Base-by-base conservation (phyloP, 2,113 vertebrate species). In the Dasyurus viverrinus region DNA sequence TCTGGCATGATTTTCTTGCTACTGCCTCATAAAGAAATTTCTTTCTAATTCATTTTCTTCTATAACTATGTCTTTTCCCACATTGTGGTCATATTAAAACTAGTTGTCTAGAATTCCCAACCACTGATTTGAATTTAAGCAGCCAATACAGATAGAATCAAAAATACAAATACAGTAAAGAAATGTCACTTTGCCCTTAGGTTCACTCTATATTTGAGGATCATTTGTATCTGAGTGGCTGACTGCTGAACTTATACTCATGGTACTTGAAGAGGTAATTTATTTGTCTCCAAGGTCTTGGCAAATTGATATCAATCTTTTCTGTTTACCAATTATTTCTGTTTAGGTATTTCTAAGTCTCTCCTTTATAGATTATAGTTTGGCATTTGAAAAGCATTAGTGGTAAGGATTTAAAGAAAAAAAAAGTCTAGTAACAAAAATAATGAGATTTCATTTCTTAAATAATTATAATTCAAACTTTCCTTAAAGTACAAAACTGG, bases 361-460 rank as follows among this genome's bases (percentile, higher is more conserved):
- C 25, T 26, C 23, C 26, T 95, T 47, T 46, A 22, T 1, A n/a
- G 55, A 89, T 76, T 36, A 9, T 48, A 2, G 3, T 24, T 90
- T 93, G 30, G 1, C 2, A 95, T 97, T 97, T 47, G 52, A 54
- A 94, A 95, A 46, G 90, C 8, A 48, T 9, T 93, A 50, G 27
- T 54, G 6, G 25, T 14, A 48, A 96, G n/a, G 76, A 26, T 16
- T 76, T 30, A 48, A 94, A 48, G 27, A 52, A 5, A 23, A 26
- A 48, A 25, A 0, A 23, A 26, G 42, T 22, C 1, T 53, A 36
- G 53, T 96, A 53, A 92, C 0, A 10, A 25, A 94, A 93, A 91
- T 60, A 96, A 92, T 92, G 1, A 76, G 19, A 93, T 3, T 90
- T 16, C 0, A 2, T 47, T 96, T 92, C 5, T 93, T 1, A 89